Conservation (phyloP, 35 echinoderm and acorn worm genomes). For the Holothuria glaberrima region DNA sequence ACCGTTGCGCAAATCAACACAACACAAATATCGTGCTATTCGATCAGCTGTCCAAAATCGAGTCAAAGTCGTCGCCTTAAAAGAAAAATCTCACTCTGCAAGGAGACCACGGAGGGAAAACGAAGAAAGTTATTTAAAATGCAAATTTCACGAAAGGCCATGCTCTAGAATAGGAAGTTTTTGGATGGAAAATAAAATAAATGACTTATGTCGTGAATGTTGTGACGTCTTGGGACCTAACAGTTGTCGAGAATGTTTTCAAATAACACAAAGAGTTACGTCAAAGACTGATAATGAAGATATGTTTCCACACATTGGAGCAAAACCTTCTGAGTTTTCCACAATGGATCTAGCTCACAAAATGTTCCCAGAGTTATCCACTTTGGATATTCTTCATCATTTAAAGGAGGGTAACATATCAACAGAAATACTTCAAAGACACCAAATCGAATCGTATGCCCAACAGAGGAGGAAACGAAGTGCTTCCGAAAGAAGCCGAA, state of each 20-base stretch:
- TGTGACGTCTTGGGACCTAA: conserved; percentile 88
- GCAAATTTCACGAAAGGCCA: conserved; percentile 68
- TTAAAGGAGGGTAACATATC: conserved; percentile 76
- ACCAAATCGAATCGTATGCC: conserved; percentile 29
- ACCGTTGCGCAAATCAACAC: background rate
- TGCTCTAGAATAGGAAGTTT: conserved; percentile 80
- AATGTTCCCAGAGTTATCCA: conserved; percentile 66
- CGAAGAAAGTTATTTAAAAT: conserved; percentile 58
- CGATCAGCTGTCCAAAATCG: conserved; percentile 21
- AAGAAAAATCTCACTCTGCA: conserved; percentile 50
- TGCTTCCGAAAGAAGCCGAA: background rate
- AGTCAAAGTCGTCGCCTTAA: background rate
- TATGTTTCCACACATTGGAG: conserved; percentile 66
- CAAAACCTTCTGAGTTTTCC: conserved; percentile 63
- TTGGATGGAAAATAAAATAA: conserved; percentile 65
- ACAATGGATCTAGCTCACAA: conserved; percentile 68
- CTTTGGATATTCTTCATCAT: conserved; percentile 56
- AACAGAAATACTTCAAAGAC: conserved; percentile 35
- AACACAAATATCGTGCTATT: background rate
- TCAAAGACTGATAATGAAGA: conserved; percentile 55
- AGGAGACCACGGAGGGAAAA: conserved; percentile 51
- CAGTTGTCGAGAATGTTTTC: conserved; percentile 78
- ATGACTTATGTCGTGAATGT: conserved; percentile 80
- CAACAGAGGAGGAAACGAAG: conserved; percentile 23
- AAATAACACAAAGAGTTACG: conserved; percentile 57